Base-by-base conservation (phyloP, 2,888 invertebrate species). In the Caradrina clavipalpis region DNA sequence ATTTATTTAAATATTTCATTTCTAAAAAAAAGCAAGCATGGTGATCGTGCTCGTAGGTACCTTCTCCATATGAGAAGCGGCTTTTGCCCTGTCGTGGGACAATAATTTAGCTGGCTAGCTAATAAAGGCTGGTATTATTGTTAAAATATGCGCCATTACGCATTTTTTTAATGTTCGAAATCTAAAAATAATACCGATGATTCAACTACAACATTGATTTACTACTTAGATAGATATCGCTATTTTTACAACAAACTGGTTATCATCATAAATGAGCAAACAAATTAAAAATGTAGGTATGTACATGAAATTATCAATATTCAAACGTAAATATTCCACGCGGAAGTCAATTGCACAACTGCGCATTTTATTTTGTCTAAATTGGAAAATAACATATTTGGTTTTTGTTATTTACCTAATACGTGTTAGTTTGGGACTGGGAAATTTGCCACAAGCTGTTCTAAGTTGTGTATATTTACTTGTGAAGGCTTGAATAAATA, bases 181-280 rank as follows among this genome's bases (percentile, higher is more conserved):
- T 69, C 70, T 73, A 73, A 73, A 76, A 76, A 76, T 76, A 73
- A 70, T 39, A 8, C 2, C 55, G 11, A 50, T 76, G 76, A 76
- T 10, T 73, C 76, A 76, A 45, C 2, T 1, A 26, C 17, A 59
- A 50, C 11, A 39, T 68, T 57, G 26, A 68, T 42, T 17, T 42
- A 75, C 31, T 53, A 69, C 31, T 49, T 75, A 75, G 21, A 26
- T 47, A 74, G 35, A 35, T 71, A 77, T 49, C 19, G 56, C 26
- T 35, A 77, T 61, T 71, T 73, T 56, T 51, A 77, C 42, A 53
- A 35, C 10, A 59, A 70, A 77, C 77, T 15, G 17, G 71, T 77
- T 61, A 73, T 77, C 55, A n/a, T 70, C 35, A 17, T 49, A 49
- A 22, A 54, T 76, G 21, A 54, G 50, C 50, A 70, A 73, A 73